A percentile compares a stretch with the other conserved stretches of the same genome.
phyloP scores from a whole-genome alignment of 2,888 invertebrate species.

The Ceratothoa steindachneri region DNA sequence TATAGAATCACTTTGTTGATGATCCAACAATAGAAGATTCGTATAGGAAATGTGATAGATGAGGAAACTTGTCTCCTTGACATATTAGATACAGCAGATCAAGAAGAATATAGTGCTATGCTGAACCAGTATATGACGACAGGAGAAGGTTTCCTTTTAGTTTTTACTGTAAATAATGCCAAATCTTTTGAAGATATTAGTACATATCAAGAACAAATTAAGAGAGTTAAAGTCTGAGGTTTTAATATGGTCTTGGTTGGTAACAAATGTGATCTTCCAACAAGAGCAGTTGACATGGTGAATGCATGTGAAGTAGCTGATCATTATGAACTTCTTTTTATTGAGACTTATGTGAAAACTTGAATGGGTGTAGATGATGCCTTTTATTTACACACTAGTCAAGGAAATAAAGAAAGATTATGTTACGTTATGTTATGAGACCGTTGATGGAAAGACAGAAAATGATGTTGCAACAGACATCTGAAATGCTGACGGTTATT shows the following conservation, averaged over 20 bases:
- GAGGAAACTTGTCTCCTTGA: conserved; percentile 98
- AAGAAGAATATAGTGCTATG: conserved; percentile 99
- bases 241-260: conserved; percentile 81
- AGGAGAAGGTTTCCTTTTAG: conserved; percentile 96
- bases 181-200: conserved; percentile 97
- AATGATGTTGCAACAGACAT: neutral
- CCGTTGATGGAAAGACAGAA: neutral
- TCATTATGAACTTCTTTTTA: conserved; percentile 93
- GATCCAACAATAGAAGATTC: conserved; percentile 99
- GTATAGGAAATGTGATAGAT: conserved; percentile 79
- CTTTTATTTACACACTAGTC: conserved; percentile 98
- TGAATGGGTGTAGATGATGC: conserved; percentile 99
- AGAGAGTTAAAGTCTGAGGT: conserved; percentile 98
- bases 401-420: conserved; percentile 96
- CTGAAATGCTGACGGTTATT: neutral
- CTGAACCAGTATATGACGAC: conserved; percentile 99
- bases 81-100: conserved; percentile 98
- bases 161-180: conserved; percentile 98
- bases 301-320: conserved; percentile 92
- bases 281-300: conserved; percentile 89
- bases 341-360: conserved; percentile 98
- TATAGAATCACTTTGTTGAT: conserved; percentile 73
- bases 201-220: conserved; percentile 94
- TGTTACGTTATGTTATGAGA: neutral
- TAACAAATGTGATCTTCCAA: conserved; percentile 95